phyloP scores from a whole-genome alignment of 1,140 invertebrate genomes.

The Olivierus martensii region DNA sequence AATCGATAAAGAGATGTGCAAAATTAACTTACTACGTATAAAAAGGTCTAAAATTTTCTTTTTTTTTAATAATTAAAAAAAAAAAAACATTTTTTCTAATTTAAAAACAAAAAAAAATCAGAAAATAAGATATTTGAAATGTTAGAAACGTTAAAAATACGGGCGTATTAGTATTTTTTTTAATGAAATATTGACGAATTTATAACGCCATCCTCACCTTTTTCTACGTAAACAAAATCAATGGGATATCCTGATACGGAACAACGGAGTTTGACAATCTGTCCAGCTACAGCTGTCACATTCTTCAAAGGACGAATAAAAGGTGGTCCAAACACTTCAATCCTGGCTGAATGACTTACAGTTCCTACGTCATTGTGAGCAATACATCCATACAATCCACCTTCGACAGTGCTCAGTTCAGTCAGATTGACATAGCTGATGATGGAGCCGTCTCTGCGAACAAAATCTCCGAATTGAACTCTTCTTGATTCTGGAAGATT shows the following conservation, averaged over 20 bases:
- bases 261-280: slow-evolving; percentile 72
- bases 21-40: too few relatives aligned
- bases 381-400: slow-evolving; percentile 58
- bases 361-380: slow-evolving; percentile 83
- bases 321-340: slow-evolving; percentile 82
- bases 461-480: slow-evolving; percentile 22
- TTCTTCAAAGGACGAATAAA: slow-evolving; percentile 82
- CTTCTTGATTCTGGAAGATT: slow-evolving; percentile 16
- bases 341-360: slow-evolving; percentile 65
- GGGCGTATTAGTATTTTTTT: too few relatives aligned
- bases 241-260: slow-evolving; percentile 91
- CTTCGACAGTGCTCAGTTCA: slow-evolving; percentile 18
- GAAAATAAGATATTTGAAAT: too few relatives aligned
- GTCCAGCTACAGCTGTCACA: slow-evolving; percentile 75
- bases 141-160: too few relatives aligned
- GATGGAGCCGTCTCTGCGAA: slow-evolving; percentile 16
- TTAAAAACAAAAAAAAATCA: too few relatives aligned
- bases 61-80: too few relatives aligned
- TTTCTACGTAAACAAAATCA: slow-evolving; percentile 71
- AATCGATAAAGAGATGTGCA: too few relatives aligned
- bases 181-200: too few relatives aligned
- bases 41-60: too few relatives aligned
- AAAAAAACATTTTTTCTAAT: too few relatives aligned
- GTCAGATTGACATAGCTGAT: slow-evolving; percentile 22
- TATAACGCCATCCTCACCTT: slow-evolving; percentile 40